Conservation (phyloP, 2,888 invertebrate species). For the Charanyca ferruginea region DNA sequence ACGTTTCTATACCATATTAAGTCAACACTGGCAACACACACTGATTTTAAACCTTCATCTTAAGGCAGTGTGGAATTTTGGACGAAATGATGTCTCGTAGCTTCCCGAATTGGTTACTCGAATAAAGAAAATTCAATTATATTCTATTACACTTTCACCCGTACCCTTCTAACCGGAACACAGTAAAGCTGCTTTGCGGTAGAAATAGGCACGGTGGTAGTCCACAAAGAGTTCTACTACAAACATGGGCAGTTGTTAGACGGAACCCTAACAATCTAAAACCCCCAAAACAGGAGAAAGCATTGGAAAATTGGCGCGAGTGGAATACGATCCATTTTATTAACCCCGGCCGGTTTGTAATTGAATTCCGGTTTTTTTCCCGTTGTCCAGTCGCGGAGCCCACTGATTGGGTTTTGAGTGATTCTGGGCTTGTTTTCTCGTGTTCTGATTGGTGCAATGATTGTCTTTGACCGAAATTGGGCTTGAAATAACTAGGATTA, state of each 20-base stretch:
- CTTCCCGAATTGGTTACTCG: too few relatives aligned
- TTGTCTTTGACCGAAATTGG: constrained; percentile 51
- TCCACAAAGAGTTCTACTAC: too few relatives aligned
- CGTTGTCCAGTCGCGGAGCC: constrained; percentile 25
- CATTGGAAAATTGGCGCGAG: constrained; percentile 32
- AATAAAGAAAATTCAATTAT: too few relatives aligned
- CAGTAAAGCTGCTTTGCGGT: too few relatives aligned
- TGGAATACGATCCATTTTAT: constrained; percentile 55
- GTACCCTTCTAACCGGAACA: too few relatives aligned
- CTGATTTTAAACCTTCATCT: too few relatives aligned
- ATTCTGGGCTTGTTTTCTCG: constrained; percentile 39
- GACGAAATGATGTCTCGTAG: too few relatives aligned
- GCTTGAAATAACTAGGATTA: constrained; percentile 40
- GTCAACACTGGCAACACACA: too few relatives aligned
- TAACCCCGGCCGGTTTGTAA: constrained; percentile 50
- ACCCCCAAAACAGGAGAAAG: constrained; percentile 2
- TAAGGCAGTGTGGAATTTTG: too few relatives aligned
- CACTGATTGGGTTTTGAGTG: constrained; percentile 66
- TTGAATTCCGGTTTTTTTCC: constrained; percentile 66
- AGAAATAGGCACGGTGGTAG: too few relatives aligned
- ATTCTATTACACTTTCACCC: too few relatives aligned
- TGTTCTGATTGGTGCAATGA: constrained; percentile 45
- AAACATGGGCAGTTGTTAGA: neutral
- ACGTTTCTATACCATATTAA: too few relatives aligned
- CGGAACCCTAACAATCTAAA: constrained; percentile 6